Base-by-base conservation (phyloP, 2,797 vertebrate species). In the Coilia nasus region DNA sequence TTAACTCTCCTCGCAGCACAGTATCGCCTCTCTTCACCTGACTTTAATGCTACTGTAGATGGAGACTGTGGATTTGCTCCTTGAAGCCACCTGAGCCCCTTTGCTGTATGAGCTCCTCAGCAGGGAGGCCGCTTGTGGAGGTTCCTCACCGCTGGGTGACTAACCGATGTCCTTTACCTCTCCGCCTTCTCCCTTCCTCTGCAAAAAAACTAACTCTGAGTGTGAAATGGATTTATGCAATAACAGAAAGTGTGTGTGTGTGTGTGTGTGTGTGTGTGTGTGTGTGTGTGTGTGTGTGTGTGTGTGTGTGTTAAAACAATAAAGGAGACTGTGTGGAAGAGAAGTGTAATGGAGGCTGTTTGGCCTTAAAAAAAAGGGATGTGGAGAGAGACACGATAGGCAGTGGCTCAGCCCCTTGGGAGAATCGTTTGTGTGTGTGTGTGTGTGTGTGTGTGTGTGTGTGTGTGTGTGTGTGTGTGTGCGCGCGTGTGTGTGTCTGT, bases 321-420 rank as follows among this genome's bases (percentile, higher is more conserved):
- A 54, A 54, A 54, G 50, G 50, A 41, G 35, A 41, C 25, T 35
- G 25, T 71, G 12, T 35, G 14, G 12, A 71, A 12, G 64, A 78
- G 17, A 31, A 10, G 14, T 44, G 17, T n/a, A 19, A 17, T 44
- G 31, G 71, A 78, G 6, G 15, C 0, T 78, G 71, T 41, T 41
- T 44, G 71, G 2, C 19, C 71, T 78, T 19, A 3, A 9, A 54
- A 54, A 56, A 62, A 78, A 85, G 80, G 25, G 46, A 19, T 64
- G 82, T 80, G 59, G 75, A 81, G 2, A 83, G 64, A 75, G 57
- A 75, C 57, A 59, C 28, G 7, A 44, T 59, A 71, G 57, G 67
- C 35, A 0, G 25, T 54, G n/a, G 17, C 31, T 46, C 21, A 44
- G 75, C 50, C 25, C 31, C 23, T 60, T 15, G 25, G 47, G 28